Evolutionary conservation across 2,797 vertebrate genomes (phyloP), one percentile per base, ranked within the genome.

Genomic region (Pipistrellus pygmaeus): DNA sequence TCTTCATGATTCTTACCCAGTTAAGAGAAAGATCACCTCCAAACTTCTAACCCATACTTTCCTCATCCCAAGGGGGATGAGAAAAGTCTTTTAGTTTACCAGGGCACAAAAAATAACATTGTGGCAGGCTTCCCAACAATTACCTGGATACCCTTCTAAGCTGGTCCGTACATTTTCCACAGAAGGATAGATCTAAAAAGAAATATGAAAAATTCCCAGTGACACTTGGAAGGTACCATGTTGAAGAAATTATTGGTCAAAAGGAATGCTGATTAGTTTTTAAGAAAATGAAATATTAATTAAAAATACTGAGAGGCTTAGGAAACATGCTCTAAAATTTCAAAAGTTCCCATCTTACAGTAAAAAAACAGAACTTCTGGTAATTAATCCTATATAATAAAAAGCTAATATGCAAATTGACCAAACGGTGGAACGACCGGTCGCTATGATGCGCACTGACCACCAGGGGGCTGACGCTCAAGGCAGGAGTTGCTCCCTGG

Each of bases 91-190:
- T 57, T 21, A 64, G 48, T 85, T 71, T 82, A 64, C 64, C 15
- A 53, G 35, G 55, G 57, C 23, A 78, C 32, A 83, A 38, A 83
- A 95, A 21, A 32, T 11, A 15, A 60, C 41, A 25, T 20, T 1
- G 1, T 64, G 62, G 46, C 17, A 12, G 53, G 27, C 8, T 80
- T 15, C 48, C 69, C 64, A 68, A 18, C 8, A 83, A 95, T 98
- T 98, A 99, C 99, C 99, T 73, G 99, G 99, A 96, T 99, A 99
- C 20, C 99, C 99, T 98, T 99, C 99, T 97, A 99, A 98, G 98
- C 99, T 99, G 46, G 98, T 99, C 90, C 99, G 98, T 94, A 99
- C 99, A 64, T 99, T 99, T 76, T 99, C 98, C 90, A 99, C 99
- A 68, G 99, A 99, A 25, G 99, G 99, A 97, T 99, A 99, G 92